Percentiles rank a stretch among this genome's conserved stretches.
These are phyloP conservation scores for Deroplatys truncata DNA, from an alignment of 2,888 invertebrate species.

Conservation along the genomic window DNA sequence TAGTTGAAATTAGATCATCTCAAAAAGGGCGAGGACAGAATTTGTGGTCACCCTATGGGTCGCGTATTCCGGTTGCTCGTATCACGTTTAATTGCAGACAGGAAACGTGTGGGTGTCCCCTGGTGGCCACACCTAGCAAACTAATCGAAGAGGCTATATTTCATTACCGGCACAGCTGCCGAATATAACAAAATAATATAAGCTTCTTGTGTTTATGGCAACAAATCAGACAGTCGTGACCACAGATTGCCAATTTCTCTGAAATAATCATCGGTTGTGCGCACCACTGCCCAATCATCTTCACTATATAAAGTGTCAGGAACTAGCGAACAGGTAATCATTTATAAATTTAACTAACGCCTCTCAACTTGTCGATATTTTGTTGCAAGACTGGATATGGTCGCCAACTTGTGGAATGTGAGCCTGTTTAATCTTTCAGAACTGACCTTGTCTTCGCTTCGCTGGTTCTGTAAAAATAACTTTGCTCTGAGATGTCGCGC, in stretches of 20 bases:
- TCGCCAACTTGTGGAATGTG: neutral
- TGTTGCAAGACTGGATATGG: neutral
- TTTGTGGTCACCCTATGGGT: neutral
- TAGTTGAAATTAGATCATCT: neutral
- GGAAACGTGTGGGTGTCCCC: neutral
- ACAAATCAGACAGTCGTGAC: neutral
- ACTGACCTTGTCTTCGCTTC: neutral
- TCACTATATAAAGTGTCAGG: neutral
- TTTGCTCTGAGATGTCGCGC: too few species aligned
- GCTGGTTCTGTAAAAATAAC: too few species aligned
- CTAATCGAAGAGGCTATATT: neutral
- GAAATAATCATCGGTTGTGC: neutral
- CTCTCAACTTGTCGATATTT: neutral
- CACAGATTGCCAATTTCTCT: neutral
- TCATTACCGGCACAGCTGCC: neutral
- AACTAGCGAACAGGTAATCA: neutral
- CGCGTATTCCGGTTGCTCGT: too few species aligned
- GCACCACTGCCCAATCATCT: neutral
- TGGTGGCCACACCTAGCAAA: neutral
- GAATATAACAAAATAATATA: neutral
- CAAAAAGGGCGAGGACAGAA: neutral
- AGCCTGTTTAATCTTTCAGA: neutral
- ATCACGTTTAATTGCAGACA: neutral
- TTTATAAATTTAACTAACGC: neutral
- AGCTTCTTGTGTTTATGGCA: neutral